Evolutionary conservation across 2,113 vertebrate species (phyloP).

Genomic region (Sardina pilchardus): DNA sequence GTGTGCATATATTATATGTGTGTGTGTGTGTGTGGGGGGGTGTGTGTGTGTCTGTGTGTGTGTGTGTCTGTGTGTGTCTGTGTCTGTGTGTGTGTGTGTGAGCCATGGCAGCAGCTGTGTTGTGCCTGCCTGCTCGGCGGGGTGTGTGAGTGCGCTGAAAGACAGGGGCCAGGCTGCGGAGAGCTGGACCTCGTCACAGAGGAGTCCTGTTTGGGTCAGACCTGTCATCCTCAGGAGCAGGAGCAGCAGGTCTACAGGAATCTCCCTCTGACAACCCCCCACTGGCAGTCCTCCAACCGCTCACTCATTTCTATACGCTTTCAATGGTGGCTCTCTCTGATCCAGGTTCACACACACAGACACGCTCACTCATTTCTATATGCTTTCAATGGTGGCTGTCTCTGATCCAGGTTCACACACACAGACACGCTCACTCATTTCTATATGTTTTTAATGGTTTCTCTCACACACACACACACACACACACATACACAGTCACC

Average conservation of each 20-base stretch:
- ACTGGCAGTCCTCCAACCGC: background rate
- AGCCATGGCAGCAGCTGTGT: slow-evolving; percentile 29
- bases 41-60: background rate
- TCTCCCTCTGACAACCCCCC: background rate
- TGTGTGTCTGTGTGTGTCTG: background rate
- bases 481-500: background rate
- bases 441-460: too few species aligned
- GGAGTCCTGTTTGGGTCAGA: background rate
- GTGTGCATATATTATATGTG: too few species aligned
- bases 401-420: background rate
- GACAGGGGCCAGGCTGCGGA: slow-evolving; percentile 26
- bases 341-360: background rate
- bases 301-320: background rate
- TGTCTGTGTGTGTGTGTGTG: background rate
- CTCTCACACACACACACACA: background rate
- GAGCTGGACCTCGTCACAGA: background rate
- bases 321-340: too few species aligned
- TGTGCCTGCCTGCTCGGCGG: background rate
- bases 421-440: background rate
- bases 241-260: background rate
- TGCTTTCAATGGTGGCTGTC: too few species aligned
- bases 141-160: slow-evolving; percentile 35
- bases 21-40: background rate
- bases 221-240: background rate
- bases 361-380: background rate